Evolutionary conservation across 2,888 invertebrate species (phyloP), one percentile per base, ranked within the genome.

Genomic region (Teinopalpus imperialis): DNA sequence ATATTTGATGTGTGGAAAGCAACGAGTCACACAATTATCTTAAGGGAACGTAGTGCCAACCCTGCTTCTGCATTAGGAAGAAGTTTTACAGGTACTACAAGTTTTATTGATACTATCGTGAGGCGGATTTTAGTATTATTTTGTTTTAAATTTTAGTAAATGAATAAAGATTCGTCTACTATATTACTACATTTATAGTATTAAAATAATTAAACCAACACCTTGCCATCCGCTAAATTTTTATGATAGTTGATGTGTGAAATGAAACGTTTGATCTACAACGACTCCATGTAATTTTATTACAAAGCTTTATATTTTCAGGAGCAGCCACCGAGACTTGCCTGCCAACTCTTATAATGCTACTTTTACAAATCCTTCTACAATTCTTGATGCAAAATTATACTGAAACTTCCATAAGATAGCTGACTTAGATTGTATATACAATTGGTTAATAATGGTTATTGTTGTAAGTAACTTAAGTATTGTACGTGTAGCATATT

Each of bases 1-100:
- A 83, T 92, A 57, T 92, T 91, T 61, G 90, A 91, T 55, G 81
- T 92, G 48, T 92, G 92, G 85, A 89, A 90, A 56, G 89, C 90
- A 43, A 89, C 90, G 35, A 92, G 92, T 63, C 80, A 90, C 52
- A 91, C 91, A 37, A 69, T 92, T 46, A 90, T 91, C 31, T 76
- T 92, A 45, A 81, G 87, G 30, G 92, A 92, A 48, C 89, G 91
- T 46, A 90, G 90, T 13, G 90, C 91, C 0, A 91, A 91, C 48
- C 91, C 92, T 2, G 92, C 92, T 1, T 92, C 92, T 18, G 92
- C 92, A 20, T 76, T 92, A 57, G 90, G 87, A 43, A 75, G 89
- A 57, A 89, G 89, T 74, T 74, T 86, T 42, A 85, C 88, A 69
- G 89, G 89, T 88, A 70, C n/a, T n/a, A n/a, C n/a, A n/a, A n/a